These are phyloP conservation scores for Fistularia commersonii DNA, from an alignment of 2,797 vertebrate species.

Conservation along the genomic window DNA sequence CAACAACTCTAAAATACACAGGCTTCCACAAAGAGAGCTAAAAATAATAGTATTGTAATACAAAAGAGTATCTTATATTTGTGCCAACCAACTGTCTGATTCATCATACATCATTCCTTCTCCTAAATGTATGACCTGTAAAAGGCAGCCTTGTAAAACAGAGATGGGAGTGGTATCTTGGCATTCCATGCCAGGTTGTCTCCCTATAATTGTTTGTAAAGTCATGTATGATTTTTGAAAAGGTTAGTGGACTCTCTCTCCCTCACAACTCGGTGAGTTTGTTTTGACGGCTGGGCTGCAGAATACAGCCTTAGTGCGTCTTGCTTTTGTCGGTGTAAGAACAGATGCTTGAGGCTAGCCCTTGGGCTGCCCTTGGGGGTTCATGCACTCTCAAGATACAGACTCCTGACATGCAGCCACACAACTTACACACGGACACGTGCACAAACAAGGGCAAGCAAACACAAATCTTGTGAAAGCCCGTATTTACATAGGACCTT, in stretches of 20 bases:
- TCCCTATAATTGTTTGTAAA: slow-evolving; percentile 56
- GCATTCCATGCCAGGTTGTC: slow-evolving; percentile 42
- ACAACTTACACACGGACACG: slow-evolving; percentile 10
- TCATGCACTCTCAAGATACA: slow-evolving; percentile 54
- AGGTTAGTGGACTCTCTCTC: slow-evolving; percentile 41
- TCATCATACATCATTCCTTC: slow-evolving; percentile 19
- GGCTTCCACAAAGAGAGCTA: too few species aligned
- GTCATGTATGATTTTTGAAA: slow-evolving; percentile 45
- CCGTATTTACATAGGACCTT: slow-evolving; percentile 60
- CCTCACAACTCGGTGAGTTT: slow-evolving; percentile 12
- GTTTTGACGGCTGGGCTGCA: slow-evolving; percentile 54
- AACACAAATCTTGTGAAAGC: slow-evolving; percentile 37
- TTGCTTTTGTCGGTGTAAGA: slow-evolving; percentile 75
- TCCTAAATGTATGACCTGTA: slow-evolving; percentile 15
- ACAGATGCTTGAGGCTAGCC: slow-evolving; percentile 73
- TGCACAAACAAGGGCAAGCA: slow-evolving; percentile 12
- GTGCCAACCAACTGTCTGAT: neutral
- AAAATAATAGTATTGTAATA: too few species aligned
- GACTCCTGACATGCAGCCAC: slow-evolving; percentile 41
- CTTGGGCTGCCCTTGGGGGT: slow-evolving; percentile 72
- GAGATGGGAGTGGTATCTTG: slow-evolving; percentile 35
- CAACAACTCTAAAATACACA: too few species aligned
- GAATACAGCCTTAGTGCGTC: slow-evolving; percentile 66
- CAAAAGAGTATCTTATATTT: too few species aligned
- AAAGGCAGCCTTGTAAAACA: slow-evolving; percentile 48